Base-by-base conservation (phyloP, 2,888 invertebrate genomes). In the Suillia variegata region DNA sequence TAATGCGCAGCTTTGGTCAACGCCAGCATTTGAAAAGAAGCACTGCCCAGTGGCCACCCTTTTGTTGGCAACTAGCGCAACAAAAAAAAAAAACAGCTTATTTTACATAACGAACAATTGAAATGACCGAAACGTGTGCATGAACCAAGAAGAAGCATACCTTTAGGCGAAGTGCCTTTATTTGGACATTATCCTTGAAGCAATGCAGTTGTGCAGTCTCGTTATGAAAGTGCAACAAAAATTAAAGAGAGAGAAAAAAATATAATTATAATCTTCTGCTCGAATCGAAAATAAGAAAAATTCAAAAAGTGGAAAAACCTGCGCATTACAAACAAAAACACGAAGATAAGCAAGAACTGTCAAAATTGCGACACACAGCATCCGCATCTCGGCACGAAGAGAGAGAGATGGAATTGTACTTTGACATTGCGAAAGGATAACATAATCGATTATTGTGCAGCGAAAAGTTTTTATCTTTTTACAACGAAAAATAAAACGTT, bases 111-210 rank as follows among this genome's bases (percentile, higher is more conserved):
- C 26, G 26, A 26, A 10, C 10, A 10, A n/a, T 31, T 31, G 6
- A 12, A 3, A 38, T 45, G 63, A 59, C 54, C 18, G 21, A 18
- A 26, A 56, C 58, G 12, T 24, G 26, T 62, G 62, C 58, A 56
- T 58, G 58, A 53, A 58, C 51, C 55, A 38, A 50, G 56, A 56
- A 58, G 31, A 56, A 48, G 42, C 4, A 38, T 6, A n/a, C 4
- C 12, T n/a, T 38, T 38, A n/a, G n/a, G n/a, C n/a, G n/a, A 38
- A 38, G n/a, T 13, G 13, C 38, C 8, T 13, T 13, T 38, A 67
- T 53, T 61, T 54, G 56, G 61, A 56, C 55, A 61, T 34, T 54
- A 63, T 63, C 62, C 62, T 62, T 63, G 58, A 59, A 55, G 33
- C 47, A 62, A 54, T 62, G 60, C 61, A 62, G 65, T 67, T 65